A percentile compares a stretch with the other conserved stretches of the same genome.
These are phyloP conservation scores for Prosopocoilus inquinatus DNA, from an alignment of 2,888 invertebrate genomes.

Conservation along the genomic window DNA sequence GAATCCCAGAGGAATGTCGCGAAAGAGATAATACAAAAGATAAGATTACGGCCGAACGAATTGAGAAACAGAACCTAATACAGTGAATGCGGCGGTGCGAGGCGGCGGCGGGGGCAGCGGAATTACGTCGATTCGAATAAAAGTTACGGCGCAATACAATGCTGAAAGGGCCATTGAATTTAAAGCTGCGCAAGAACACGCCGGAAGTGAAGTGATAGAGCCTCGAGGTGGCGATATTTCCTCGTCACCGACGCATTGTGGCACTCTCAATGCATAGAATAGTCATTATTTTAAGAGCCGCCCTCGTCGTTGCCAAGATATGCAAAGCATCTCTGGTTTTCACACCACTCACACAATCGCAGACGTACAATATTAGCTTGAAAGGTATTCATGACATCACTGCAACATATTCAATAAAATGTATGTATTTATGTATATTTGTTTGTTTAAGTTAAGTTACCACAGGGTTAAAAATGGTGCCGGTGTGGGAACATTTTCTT, in stretches of 20 bases:
- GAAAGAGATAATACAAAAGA: too few relatives aligned
- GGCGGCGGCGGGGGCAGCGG: too few relatives aligned
- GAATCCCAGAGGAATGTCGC: too few relatives aligned
- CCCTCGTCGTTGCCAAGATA: constrained; percentile 5
- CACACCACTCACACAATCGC: background rate
- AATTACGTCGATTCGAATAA: background rate
- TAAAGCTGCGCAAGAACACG: constrained; percentile 5
- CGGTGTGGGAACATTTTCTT: background rate
- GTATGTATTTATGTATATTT: too few relatives aligned
- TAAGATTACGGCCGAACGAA: too few relatives aligned
- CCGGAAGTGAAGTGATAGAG: constrained; percentile 10
- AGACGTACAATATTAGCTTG: background rate
- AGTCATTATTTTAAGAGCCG: constrained; percentile 38
- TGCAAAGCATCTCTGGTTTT: background rate
- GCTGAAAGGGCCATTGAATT: constrained; percentile 5
- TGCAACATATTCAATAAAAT: too few relatives aligned
- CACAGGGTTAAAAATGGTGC: background rate
- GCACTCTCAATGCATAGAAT: constrained; percentile 42
- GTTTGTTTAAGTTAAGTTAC: background rate
- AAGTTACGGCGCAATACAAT: constrained; percentile 1
- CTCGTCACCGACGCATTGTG: constrained; percentile 40
- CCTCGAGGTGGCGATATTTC: constrained; percentile 33
- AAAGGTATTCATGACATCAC: too few relatives aligned
- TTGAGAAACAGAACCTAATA: too few relatives aligned
- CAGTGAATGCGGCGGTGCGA: too few relatives aligned